Conservation (phyloP, 53 echinoderm and acorn worm species). For the Temnopleurus reevesii region DNA sequence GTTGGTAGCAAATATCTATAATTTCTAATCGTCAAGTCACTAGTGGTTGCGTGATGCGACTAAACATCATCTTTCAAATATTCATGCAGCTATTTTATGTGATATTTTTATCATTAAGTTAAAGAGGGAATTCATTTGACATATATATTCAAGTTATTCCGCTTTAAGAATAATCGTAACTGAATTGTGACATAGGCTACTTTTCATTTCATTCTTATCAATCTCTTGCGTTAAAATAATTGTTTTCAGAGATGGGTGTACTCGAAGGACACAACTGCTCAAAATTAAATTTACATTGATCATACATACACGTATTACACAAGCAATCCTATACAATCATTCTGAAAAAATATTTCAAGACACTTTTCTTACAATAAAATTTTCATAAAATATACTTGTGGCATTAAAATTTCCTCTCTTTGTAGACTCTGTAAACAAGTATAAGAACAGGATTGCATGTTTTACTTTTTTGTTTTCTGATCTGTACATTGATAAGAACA, state of each 20-base stretch:
- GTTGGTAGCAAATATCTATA: not conserved
- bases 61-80: too few species aligned
- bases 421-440: constrained; percentile 48
- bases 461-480: not conserved
- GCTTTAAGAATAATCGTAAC: not conserved
- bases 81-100: too few species aligned
- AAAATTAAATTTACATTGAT: not conserved
- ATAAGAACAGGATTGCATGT: constrained; percentile 40
- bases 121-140: too few species aligned
- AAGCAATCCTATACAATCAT: not conserved
- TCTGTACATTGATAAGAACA: constrained; percentile 7
- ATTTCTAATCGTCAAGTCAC: not conserved
- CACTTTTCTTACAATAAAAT: constrained; percentile 44
- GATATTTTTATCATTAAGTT: too few species aligned
- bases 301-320: constrained; percentile 15
- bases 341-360: constrained; percentile 54
- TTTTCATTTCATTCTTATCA: not conserved
- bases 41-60: too few species aligned
- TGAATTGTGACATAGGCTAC: not conserved
- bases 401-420: constrained; percentile 24
- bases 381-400: constrained; percentile 48
- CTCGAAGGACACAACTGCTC: not conserved
- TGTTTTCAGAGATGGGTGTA: not conserved
- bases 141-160: too few species aligned
- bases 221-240: not conserved